These are phyloP conservation scores for Mactra quadrangularis DNA, from an alignment of 1,140 invertebrate genomes.

Conservation along the genomic window DNA sequence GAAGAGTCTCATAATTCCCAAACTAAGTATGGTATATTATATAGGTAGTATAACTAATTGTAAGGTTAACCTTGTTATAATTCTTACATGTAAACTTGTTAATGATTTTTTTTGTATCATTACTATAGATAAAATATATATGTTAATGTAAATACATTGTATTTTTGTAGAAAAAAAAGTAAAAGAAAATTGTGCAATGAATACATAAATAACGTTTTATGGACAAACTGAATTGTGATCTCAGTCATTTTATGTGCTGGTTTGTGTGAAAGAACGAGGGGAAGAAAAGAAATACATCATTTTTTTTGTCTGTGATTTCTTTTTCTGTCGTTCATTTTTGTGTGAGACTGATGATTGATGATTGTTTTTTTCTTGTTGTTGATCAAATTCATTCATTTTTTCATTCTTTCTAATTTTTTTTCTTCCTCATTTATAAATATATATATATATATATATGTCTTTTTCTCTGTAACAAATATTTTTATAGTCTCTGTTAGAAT, in stretches of 20 bases:
- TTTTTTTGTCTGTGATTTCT: constrained; percentile 36
- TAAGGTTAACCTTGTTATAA: no score
- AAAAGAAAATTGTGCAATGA: constrained; percentile 49
- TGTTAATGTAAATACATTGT: constrained; percentile 47
- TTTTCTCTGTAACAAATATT: neutral
- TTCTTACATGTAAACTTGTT: no score
- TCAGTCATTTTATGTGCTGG: constrained; percentile 21
- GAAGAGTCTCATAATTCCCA: no score
- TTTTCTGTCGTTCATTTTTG: constrained; percentile 14
- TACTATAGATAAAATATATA: constrained; percentile 6
- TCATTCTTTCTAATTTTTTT: neutral
- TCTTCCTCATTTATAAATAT: neutral
- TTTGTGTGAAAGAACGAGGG: constrained; percentile 39
- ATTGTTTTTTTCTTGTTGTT: neutral
- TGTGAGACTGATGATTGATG: constrained; percentile 11
- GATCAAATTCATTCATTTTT: constrained; percentile 18
- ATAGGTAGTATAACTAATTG: no score
- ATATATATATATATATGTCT: neutral
- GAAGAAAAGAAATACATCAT: neutral
- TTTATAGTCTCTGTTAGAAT: no score
- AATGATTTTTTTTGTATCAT: neutral
- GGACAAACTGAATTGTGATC: constrained; percentile 53
- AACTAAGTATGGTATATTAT: no score
- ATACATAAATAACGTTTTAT: constrained; percentile 30
- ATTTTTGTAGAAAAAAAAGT: constrained; percentile 57